Base-by-base conservation (phyloP, 2,888 invertebrate species). In the Protonemura montana region DNA sequence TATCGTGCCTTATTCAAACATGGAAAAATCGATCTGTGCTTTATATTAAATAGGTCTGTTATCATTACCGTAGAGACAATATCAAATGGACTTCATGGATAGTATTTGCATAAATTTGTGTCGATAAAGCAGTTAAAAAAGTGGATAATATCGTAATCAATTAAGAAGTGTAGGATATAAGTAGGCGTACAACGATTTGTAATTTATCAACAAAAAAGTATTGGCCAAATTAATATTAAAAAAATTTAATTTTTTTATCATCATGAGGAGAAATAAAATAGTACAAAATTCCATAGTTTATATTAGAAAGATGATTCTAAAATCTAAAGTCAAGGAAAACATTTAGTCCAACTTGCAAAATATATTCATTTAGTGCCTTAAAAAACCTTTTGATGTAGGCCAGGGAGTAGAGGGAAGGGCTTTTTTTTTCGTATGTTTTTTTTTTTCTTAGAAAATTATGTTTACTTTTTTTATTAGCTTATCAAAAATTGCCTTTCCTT, bases 211-310 rank as follows among this genome's bases (percentile, higher is more conserved):
- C 59, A 13, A 84, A 84, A 59, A 59, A 82, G 35, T 59, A 26
- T 59, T 84, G 84, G 84, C 84, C 84, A 84, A 84, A 84, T 84
- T 84, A 59, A 84, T 84, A 26, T 27, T 29, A 84, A 84, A 59
- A 76, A 30, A n/a, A n/a, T n/a, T 83, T 83, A 26, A 59, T 27
- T 28, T 84, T 84, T 76, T 76, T 76, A 25, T 84, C 27, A 28
- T 27, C 27, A n/a, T 76, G 16, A 26, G 84, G 84, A 59, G 59
- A 84, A 59, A 76, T 13, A 84, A 84, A 84, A 84, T 84, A 84
- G 84, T 84, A 84, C 84, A 84, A 84, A 84, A 84, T 84, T 84
- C 59, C 84, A 84, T 84, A 84, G 84, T 84, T 84, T 29, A 59
- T 84, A 59, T 59, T 59, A 59, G 59, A 21, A 59, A 59, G 59